phyloP scores from a whole-genome alignment of 2,113 vertebrate species.

The Copsychus sechellarum region DNA sequence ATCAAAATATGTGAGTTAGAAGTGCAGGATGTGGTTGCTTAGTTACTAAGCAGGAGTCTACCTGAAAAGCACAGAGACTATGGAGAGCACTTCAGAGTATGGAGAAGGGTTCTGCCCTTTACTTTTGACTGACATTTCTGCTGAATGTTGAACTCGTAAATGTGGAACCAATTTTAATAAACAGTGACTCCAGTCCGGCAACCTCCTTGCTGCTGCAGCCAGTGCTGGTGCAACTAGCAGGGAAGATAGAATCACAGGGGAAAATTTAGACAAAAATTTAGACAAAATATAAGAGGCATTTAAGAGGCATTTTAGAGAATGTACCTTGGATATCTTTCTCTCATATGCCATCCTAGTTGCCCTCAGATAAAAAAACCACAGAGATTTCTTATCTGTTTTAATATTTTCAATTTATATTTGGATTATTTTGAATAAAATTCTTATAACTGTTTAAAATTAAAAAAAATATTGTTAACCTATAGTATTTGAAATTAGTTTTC shows the following conservation, averaged over 20 bases:
- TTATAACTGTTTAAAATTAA: not conserved
- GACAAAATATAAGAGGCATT: not conserved
- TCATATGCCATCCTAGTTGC: not conserved
- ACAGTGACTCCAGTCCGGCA: not conserved
- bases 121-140: not conserved
- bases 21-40: constrained; percentile 8
- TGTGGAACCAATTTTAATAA: not conserved
- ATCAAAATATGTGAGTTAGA: not conserved
- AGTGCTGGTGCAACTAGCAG: not conserved
- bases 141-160: not conserved
- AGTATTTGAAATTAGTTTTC: not conserved
- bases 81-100: not conserved
- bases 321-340: not conserved
- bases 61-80: not conserved
- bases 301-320: not conserved
- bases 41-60: not conserved
- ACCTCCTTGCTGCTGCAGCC: not conserved
- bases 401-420: not conserved
- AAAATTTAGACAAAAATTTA: not conserved
- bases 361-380: not conserved
- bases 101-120: not conserved
- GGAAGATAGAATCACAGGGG: not conserved
- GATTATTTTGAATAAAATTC: not conserved
- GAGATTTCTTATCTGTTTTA: not conserved
- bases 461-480: not conserved